Evolutionary conservation across 2,113 vertebrate genomes (phyloP).

Genomic region (Phodopus roborovskii): DNA sequence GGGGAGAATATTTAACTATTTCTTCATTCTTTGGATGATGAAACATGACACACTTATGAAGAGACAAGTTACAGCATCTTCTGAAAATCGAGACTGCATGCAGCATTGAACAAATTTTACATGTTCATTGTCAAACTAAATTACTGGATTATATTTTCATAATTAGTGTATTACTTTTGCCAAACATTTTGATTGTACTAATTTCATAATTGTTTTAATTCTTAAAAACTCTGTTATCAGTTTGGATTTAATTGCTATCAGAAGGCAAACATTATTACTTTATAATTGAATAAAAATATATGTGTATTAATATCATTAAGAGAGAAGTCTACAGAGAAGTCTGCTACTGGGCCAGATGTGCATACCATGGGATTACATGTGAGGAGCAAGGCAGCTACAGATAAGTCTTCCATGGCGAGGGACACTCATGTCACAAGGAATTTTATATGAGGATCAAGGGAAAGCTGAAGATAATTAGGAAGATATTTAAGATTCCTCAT

Average conservation of each 20-base stretch:
- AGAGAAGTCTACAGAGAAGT: background rate
- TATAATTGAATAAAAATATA: background rate
- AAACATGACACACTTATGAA: background rate
- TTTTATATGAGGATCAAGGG: background rate
- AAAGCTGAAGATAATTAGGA: conserved; percentile 17
- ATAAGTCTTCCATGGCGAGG: background rate
- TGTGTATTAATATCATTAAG: background rate
- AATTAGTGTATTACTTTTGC: background rate
- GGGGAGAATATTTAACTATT: background rate
- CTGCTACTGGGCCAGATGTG: background rate
- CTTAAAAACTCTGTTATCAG: background rate
- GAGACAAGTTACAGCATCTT: background rate
- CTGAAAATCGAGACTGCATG: background rate
- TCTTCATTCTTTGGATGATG: background rate
- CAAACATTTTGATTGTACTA: background rate
- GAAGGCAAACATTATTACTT: background rate
- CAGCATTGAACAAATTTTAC: background rate
- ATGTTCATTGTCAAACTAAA: background rate
- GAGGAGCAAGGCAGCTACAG: background rate
- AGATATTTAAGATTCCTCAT: conserved; percentile 11
- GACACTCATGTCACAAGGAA: background rate
- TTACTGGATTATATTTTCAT: background rate
- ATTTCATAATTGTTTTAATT: background rate
- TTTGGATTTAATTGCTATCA: background rate
- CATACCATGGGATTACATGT: background rate